Evolutionary conservation across 2,113 vertebrate species (phyloP).

Genomic region (Istiophorus platypterus): DNA sequence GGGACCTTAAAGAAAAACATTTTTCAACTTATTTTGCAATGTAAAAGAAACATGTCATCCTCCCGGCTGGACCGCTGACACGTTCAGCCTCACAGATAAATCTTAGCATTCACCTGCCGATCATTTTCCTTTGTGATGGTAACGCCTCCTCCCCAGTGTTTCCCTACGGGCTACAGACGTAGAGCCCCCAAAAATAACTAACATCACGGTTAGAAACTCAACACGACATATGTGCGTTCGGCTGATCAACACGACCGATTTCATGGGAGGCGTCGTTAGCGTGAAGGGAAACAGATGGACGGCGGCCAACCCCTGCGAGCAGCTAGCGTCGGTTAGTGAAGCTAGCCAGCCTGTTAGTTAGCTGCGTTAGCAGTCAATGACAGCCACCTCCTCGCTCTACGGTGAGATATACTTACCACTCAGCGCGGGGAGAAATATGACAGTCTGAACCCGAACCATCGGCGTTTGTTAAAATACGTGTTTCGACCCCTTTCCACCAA

Average conservation of each 20-base stretch:
- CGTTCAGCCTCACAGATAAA: not conserved
- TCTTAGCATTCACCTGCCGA: not conserved
- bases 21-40: not conserved
- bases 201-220: no score
- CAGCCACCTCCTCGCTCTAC: not conserved
- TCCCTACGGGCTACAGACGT: not conserved
- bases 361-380: constrained; percentile 20
- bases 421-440: not conserved
- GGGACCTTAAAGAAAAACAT: not conserved
- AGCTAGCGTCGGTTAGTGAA: constrained; percentile 1
- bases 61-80: not conserved
- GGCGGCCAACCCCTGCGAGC: not conserved
- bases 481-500: not conserved
- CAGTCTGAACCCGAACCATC: constrained; percentile 36
- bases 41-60: not conserved
- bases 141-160: not conserved
- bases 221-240: not conserved
- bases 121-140: not conserved
- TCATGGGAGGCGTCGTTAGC: not conserved
- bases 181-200: not conserved
- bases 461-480: not conserved
- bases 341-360: constrained; percentile 29
- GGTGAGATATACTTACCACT: constrained; percentile 60
- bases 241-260: not conserved
- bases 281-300: not conserved